A percentile compares a stretch with the other conserved stretches of the same genome.
Evolutionary conservation across 2,888 invertebrate genomes (phyloP).

Genomic region (Bugula neritina): DNA sequence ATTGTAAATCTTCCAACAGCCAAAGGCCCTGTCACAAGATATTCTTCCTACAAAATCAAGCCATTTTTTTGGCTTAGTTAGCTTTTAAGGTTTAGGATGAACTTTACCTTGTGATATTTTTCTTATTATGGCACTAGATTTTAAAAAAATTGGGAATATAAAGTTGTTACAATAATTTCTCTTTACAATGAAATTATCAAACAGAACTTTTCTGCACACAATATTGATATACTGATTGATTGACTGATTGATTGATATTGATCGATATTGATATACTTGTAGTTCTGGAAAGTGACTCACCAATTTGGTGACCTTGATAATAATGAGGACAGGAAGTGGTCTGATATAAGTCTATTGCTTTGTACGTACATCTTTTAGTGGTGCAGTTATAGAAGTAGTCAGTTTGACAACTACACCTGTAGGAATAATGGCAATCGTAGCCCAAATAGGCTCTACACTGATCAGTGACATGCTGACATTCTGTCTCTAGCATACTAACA

Average conservation of each 20-base stretch:
- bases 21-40: not conserved
- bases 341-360: not conserved
- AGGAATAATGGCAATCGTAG: slow-evolving; percentile 2
- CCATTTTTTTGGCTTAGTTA: no score
- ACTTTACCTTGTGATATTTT: no score
- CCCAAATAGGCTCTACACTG: not conserved
- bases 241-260: no score
- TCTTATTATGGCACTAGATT: no score
- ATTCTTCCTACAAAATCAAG: not conserved
- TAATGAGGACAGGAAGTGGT: slow-evolving; percentile 1
- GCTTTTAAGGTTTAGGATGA: no score
- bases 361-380: not conserved
- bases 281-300: not conserved
- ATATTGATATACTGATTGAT: no score
- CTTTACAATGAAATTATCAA: no score
- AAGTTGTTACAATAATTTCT: no score
- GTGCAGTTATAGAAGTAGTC: slow-evolving; percentile 1
- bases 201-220: no score
- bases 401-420: slow-evolving; percentile 7
- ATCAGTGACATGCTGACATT: not conserved
- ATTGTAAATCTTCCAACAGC: not conserved
- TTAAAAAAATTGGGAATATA: no score
- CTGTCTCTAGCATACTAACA: not conserved
- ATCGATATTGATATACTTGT: no score
- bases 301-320: not conserved